Percentiles rank a stretch among this genome's conserved stretches.
phyloP scores from a whole-genome alignment of 53 echinoderm and acorn worm species.

The Astropecten irregularis region DNA sequence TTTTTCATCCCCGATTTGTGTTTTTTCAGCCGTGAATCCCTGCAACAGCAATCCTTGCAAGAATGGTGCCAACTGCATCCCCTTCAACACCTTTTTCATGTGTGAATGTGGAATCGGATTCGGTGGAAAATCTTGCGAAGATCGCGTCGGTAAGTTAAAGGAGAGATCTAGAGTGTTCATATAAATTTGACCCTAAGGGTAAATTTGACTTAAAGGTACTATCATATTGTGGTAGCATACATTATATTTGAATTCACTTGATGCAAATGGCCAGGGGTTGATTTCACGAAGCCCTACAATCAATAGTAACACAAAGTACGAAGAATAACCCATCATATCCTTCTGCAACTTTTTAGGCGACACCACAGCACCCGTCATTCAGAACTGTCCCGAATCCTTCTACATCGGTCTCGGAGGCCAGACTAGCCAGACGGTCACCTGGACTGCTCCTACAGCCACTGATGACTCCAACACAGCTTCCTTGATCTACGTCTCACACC shows the following conservation, averaged over 20 bases:
- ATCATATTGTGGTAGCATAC: no score
- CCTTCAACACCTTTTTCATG: slow-evolving; percentile 76
- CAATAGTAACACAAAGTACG: no score
- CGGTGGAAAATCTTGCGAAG: slow-evolving; percentile 80
- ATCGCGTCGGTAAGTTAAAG: slow-evolving; percentile 61
- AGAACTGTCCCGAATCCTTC: slow-evolving; percentile 64
- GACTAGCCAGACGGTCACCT: slow-evolving; percentile 36
- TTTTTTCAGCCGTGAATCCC: slow-evolving; percentile 52
- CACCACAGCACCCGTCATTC: slow-evolving; percentile 60
- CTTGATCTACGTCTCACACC: slow-evolving; percentile 57
- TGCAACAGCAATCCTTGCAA: slow-evolving; percentile 80
- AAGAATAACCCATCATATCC: no score
- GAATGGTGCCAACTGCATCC: slow-evolving; percentile 74
- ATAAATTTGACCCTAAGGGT: no score
- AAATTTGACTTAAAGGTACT: no score
- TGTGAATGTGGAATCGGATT: slow-evolving; percentile 74
- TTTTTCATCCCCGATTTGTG: neutral
- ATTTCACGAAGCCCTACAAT: no score
- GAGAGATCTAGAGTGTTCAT: no score
- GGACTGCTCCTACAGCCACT: slow-evolving; percentile 72
- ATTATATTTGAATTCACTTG: no score
- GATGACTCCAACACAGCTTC: slow-evolving; percentile 56
- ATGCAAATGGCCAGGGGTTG: no score
- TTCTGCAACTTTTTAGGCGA: no score
- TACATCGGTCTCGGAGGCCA: slow-evolving; percentile 7